A percentile compares a stretch with the other conserved stretches of the same genome.
Conservation (phyloP, 2,113 vertebrate species). For the Heteronetta atricapilla region DNA sequence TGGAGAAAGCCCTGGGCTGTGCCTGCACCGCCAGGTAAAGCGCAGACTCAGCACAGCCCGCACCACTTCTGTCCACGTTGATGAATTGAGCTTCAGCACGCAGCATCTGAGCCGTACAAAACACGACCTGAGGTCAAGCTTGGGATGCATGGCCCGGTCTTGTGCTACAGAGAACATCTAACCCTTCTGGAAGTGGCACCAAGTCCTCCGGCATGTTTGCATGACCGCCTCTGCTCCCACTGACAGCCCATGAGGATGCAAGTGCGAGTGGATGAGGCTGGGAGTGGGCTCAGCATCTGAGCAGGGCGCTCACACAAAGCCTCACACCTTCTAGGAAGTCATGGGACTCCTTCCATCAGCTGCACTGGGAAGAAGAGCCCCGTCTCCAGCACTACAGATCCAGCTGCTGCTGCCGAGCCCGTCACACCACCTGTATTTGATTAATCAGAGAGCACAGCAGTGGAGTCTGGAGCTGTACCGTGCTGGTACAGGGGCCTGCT, state of each 20-base stretch:
- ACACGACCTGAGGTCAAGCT: neutral
- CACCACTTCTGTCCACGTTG: neutral
- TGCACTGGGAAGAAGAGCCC: neutral
- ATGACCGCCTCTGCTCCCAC: neutral
- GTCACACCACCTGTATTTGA: neutral
- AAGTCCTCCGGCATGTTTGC: neutral
- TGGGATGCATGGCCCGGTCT: neutral
- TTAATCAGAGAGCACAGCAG: neutral
- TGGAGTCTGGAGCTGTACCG: neutral
- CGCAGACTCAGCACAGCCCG: neutral
- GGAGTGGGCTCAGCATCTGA: neutral
- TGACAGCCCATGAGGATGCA: neutral
- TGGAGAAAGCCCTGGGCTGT: neutral
- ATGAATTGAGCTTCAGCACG: neutral
- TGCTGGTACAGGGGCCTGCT: neutral
- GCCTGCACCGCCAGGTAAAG: neutral
- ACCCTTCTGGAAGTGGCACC: neutral
- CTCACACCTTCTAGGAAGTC: neutral
- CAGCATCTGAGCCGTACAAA: neutral
- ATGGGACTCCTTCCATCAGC: neutral
- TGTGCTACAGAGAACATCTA: neutral
- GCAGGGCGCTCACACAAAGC: neutral
- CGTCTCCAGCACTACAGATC: neutral
- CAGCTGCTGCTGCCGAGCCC: neutral
- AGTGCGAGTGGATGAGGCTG: neutral